Base-by-base conservation (phyloP, 2,888 invertebrate species). In the Eristalis intricaria region DNA sequence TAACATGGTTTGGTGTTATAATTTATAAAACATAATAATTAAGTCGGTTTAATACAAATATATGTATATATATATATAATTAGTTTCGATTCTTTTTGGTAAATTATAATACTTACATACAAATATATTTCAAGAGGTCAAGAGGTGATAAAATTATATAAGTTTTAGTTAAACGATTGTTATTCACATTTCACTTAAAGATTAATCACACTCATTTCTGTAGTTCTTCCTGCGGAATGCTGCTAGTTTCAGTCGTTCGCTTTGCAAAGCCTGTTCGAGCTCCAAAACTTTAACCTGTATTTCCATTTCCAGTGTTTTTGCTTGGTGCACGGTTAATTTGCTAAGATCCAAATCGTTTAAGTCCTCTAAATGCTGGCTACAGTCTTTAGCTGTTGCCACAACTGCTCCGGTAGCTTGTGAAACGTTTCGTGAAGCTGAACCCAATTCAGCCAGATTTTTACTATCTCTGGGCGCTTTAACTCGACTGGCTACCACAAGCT, bases 261-360 rank as follows among this genome's bases (percentile, higher is more conserved):
- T 96, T 91, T 98, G 97, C 89, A 99, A 94, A 76, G 97, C 96
- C 89, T 96, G 96, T 93, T 99, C 99, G 89, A 99, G 94, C 93
- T 99, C 98, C 89, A 99, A 94, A 82, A 99, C 97, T 90, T 97
- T 96, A 61, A 99, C 98, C 93, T 99, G 99, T 89, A 98, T 96
- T 93, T 99, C 99, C 98, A 99, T 99, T 94, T 99, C 99, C 90
- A 98, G 94, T 50, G 97, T 96, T 91, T 99, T 99, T 1, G 99
- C 97, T 92, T 98, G 98, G 92, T 99, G 99, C 88, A 99, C 94
- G 60, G 97, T 96, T 88, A 99, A 93, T 89, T 97, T 96, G 2
- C 97, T 96, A 90, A 99, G 96, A 93, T 99, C 99, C 90, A 98
- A 94, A 75, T 98, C 96, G 91, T 97, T 98, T 96, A 94, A 95